Percentiles rank a stretch among this genome's conserved stretches.
Conservation (phyloP, 2,113 vertebrate species). For the Hoplias malabaricus region DNA sequence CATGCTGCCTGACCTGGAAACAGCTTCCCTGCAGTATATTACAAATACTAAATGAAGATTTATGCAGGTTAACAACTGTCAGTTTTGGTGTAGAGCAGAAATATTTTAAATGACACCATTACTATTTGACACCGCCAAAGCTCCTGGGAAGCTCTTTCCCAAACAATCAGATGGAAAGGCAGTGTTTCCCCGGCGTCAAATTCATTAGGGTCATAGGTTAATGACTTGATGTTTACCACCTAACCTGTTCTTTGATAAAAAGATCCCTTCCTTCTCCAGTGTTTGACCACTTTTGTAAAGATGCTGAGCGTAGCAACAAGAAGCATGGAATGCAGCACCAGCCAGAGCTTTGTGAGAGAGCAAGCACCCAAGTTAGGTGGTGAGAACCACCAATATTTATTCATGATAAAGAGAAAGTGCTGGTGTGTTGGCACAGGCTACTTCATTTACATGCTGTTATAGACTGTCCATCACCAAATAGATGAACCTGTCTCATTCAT, state of each 20-base stretch:
- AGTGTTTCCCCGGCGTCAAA: slow-evolving; percentile 38
- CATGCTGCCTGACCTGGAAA: not conserved
- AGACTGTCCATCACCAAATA: slow-evolving; percentile 71
- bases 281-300: slow-evolving; percentile 45
- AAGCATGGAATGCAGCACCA: slow-evolving; percentile 62
- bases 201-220: slow-evolving; percentile 67
- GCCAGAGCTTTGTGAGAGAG: slow-evolving; percentile 57
- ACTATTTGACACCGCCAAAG: slow-evolving; percentile 50
- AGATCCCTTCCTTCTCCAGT: slow-evolving; percentile 32
- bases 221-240: slow-evolving; percentile 72
- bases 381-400: slow-evolving; percentile 79
- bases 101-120: slow-evolving; percentile 58
- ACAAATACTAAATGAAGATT: slow-evolving; percentile 41
- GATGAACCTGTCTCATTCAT: slow-evolving; percentile 71
- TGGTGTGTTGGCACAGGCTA: slow-evolving; percentile 71
- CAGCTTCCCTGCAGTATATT: slow-evolving; percentile 12
- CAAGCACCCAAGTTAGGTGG: slow-evolving; percentile 50
- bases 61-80: slow-evolving; percentile 49
- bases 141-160: slow-evolving; percentile 61
- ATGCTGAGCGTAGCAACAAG: slow-evolving; percentile 62
- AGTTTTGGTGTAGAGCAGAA: slow-evolving; percentile 40
- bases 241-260: slow-evolving; percentile 67
- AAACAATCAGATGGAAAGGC: slow-evolving; percentile 56
- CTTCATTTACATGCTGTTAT: slow-evolving; percentile 81
- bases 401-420: slow-evolving; percentile 76